phyloP scores from a whole-genome alignment of 1,140 invertebrate genomes.

The Bemisia tabaci region DNA sequence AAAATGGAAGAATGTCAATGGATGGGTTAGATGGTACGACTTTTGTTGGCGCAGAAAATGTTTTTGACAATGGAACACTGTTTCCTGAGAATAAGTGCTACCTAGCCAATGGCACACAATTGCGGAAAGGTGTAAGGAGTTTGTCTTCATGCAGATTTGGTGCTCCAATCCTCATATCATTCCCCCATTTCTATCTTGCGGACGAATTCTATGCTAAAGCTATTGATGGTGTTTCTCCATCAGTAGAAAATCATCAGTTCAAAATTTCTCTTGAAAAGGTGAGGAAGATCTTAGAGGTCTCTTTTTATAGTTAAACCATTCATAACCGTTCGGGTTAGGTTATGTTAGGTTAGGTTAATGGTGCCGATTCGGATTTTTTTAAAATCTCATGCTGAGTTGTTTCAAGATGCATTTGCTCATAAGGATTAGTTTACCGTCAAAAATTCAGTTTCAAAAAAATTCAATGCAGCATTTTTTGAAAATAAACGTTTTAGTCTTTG shows the following conservation, averaged over 20 bases:
- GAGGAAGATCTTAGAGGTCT: too few relatives aligned
- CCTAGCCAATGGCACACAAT: constrained; percentile 34
- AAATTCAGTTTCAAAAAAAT: too few relatives aligned
- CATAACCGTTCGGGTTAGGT: too few relatives aligned
- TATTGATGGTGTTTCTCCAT: constrained; percentile 43
- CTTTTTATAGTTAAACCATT: too few relatives aligned
- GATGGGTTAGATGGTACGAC: constrained; percentile 25
- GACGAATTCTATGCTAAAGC: constrained; percentile 39
- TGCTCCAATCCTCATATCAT: constrained; percentile 48
- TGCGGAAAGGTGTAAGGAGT: constrained; percentile 36
- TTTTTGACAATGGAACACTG: constrained; percentile 34
- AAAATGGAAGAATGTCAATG: background rate
- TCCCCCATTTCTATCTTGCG: constrained; percentile 54
- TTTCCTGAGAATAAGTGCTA: constrained; percentile 50
- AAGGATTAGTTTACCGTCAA: too few relatives aligned
- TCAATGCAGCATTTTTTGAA: too few relatives aligned
- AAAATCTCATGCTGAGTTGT: too few relatives aligned
- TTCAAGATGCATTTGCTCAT: too few relatives aligned
- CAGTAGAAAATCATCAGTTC: constrained; percentile 40
- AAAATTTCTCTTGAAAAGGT: constrained; percentile 48
- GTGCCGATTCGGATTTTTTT: too few relatives aligned
- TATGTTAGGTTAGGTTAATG: too few relatives aligned
- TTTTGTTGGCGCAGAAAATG: constrained; percentile 29
- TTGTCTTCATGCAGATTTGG: constrained; percentile 37
- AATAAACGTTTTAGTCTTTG: too few relatives aligned